A percentile compares a stretch with the other conserved stretches of the same genome.
Evolutionary conservation across 2,888 invertebrate species (phyloP).

Genomic region (Cerastis leucographa): DNA sequence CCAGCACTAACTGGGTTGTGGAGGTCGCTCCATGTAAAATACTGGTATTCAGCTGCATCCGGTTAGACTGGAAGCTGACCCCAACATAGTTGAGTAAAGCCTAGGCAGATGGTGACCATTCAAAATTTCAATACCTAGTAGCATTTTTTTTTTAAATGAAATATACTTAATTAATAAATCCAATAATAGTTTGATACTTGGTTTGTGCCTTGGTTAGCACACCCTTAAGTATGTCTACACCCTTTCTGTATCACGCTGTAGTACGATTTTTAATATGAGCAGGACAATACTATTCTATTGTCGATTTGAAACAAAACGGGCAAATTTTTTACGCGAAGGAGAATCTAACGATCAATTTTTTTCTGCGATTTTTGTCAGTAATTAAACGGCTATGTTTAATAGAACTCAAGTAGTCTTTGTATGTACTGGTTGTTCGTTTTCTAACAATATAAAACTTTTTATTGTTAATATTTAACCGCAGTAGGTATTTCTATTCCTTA

Average conservation of each 20-base stretch:
- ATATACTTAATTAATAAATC: no score
- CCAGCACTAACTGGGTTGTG: no score
- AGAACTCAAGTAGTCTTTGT: conserved; percentile 74
- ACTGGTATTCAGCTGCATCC: no score
- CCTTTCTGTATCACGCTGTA: background rate
- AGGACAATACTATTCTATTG: background rate
- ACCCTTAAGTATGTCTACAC: background rate
- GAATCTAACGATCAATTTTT: background rate
- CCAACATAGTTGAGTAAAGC: no score
- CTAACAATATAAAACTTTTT: conserved; percentile 68
- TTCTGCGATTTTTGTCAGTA: no score
- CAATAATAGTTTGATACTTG: background rate
- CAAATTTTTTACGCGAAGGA: background rate
- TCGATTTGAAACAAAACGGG: background rate
- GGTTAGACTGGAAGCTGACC: no score
- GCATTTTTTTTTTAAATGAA: no score
- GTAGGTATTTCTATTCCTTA: conserved; percentile 83
- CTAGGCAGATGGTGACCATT: no score
- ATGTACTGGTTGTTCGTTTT: conserved; percentile 74
- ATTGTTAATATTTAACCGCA: conserved; percentile 66
- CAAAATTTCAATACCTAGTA: background rate
- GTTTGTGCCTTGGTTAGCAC: background rate
- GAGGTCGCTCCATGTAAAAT: no score
- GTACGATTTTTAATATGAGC: background rate
- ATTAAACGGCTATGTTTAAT: conserved; percentile 62